These are phyloP conservation scores for Blastobasis adustella DNA, from an alignment of 2,888 invertebrate species.

Conservation along the genomic window DNA sequence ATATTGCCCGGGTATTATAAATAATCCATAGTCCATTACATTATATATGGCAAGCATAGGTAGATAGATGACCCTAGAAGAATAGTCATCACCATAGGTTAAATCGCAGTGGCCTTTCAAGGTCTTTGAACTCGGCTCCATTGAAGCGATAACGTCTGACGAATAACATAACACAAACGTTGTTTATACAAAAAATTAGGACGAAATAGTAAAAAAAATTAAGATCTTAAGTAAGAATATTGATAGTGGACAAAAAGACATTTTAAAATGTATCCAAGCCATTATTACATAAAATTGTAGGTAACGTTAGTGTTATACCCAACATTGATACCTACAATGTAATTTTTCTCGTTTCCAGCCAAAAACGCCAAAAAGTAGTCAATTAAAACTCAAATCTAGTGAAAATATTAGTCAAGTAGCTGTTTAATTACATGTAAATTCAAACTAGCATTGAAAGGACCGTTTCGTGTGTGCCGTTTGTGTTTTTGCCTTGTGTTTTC, in stretches of 20 bases:
- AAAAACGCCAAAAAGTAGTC: conserved; percentile 44
- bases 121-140: conserved; percentile 1
- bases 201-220: no score
- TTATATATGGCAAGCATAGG: no score
- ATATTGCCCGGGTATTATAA: no score
- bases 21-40: no score
- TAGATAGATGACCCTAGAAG: no score
- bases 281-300: no score
- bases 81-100: neutral
- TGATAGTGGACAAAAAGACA: no score
- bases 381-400: conserved; percentile 17
- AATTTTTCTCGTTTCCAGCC: conserved; percentile 29
- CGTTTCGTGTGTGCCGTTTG: conserved; percentile 24
- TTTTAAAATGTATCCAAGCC: no score
- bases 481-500: conserved; percentile 16
- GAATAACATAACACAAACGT: conserved; percentile 4
- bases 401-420: neutral
- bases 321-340: neutral
- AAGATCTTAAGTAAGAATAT: no score
- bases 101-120: neutral
- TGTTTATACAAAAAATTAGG: no score
- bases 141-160: conserved; percentile 21
- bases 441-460: conserved; percentile 15
- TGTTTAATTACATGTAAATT: neutral
- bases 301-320: no score